Conservation (phyloP, 2,888 invertebrate species). For the Anaspis maculata region DNA sequence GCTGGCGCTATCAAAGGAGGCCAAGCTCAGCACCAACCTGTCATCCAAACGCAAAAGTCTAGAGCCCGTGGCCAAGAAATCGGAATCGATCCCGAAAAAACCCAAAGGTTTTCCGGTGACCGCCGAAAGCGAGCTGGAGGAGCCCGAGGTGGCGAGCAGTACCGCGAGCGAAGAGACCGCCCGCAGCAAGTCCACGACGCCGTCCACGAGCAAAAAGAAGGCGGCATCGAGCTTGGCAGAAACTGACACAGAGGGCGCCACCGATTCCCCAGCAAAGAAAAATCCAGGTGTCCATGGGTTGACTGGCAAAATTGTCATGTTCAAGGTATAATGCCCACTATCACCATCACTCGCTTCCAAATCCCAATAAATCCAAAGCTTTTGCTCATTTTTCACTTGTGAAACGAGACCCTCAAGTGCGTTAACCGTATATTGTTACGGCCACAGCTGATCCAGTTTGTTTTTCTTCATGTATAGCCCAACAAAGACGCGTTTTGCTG, state of each 20-base stretch:
- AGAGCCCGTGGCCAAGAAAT: conserved; percentile 8
- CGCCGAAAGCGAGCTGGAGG: conserved; percentile 30
- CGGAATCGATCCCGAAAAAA: background rate
- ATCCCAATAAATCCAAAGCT: conserved; percentile 3
- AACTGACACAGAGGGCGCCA: conserved; percentile 20
- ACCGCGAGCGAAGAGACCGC: conserved; percentile 24
- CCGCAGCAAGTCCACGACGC: conserved; percentile 19
- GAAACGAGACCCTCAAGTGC: conserved; percentile 1
- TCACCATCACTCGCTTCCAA: too few relatives aligned
- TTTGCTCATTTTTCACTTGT: conserved; percentile 1
- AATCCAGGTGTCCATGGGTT: too few relatives aligned
- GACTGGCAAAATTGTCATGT: conserved; percentile 5
- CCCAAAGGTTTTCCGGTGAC: conserved; percentile 26
- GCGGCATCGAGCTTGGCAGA: conserved; percentile 14
- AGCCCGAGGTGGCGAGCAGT: conserved; percentile 27
- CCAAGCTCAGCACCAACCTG: conserved; percentile 51
- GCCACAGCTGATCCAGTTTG: too few relatives aligned
- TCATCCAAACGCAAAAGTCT: conserved; percentile 42
- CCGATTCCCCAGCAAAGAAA: conserved; percentile 18
- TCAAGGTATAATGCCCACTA: conserved; percentile 4
- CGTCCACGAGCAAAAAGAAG: too few relatives aligned
- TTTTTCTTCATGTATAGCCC: conserved; percentile 33
- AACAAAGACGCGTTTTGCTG: conserved; percentile 78
- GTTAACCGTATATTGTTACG: conserved; percentile 1
- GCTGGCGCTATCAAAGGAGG: conserved; percentile 59